These are phyloP conservation scores for Dissostichus mawsoni DNA, from an alignment of 2,113 vertebrate genomes.

Conservation along the genomic window DNA sequence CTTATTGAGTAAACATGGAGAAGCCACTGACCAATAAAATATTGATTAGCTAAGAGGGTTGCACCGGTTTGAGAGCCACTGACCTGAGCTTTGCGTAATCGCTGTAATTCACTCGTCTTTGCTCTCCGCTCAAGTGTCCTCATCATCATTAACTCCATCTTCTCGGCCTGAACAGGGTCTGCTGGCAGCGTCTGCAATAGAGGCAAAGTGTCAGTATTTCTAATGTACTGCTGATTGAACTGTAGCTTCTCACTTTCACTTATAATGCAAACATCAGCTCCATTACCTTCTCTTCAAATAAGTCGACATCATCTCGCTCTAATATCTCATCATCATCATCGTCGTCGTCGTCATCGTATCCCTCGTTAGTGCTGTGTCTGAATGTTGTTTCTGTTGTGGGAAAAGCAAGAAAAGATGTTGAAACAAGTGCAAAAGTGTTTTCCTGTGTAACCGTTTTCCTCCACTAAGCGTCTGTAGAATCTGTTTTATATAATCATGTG, in stretches of 20 bases:
- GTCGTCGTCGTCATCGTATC: constrained; percentile 46
- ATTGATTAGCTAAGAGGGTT: neutral
- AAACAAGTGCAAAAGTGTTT: neutral
- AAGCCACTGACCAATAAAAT: neutral
- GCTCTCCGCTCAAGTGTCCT: constrained; percentile 86
- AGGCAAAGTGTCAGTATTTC: neutral
- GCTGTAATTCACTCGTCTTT: constrained; percentile 87
- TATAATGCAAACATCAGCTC: too few relatives aligned
- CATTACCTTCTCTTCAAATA: constrained; percentile 53
- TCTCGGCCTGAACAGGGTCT: constrained; percentile 74
- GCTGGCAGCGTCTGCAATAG: constrained; percentile 65
- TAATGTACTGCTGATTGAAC: neutral
- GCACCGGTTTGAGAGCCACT: neutral
- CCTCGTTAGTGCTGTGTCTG: constrained; percentile 70
- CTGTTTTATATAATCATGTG: too few relatives aligned
- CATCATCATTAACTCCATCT: constrained; percentile 84
- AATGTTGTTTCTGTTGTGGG: constrained; percentile 60
- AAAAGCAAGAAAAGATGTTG: neutral
- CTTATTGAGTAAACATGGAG: neutral
- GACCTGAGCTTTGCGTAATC: constrained; percentile 92
- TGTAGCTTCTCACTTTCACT: neutral
- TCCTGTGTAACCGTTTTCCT: neutral
- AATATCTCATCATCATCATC: constrained; percentile 65
- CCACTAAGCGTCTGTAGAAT: constrained; percentile 60
- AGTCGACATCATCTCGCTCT: constrained; percentile 59